Percentiles rank a stretch among this genome's conserved stretches.
These are phyloP conservation scores for Polylopha cassiicola DNA, from an alignment of 2,888 invertebrate genomes.

Conservation along the genomic window DNA sequence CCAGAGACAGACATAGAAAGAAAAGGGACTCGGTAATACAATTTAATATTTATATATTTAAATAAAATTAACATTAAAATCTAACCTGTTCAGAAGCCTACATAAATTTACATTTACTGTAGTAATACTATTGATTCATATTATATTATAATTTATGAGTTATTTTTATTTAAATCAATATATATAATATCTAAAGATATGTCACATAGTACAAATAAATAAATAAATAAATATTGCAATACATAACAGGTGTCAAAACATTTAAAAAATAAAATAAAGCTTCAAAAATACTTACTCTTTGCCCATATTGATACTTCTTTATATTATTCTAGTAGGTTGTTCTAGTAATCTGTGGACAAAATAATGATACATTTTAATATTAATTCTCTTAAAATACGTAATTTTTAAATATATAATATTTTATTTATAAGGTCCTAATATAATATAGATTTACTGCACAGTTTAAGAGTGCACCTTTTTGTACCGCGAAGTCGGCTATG, in stretches of 20 bases:
- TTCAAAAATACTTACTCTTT: conserved; percentile 31
- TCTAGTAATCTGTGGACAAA: conserved; percentile 4
- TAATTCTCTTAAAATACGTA: neutral
- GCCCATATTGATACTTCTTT: conserved; percentile 27
- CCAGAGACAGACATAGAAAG: too few relatives aligned
- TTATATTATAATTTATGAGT: too few relatives aligned
- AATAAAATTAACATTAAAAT: too few relatives aligned
- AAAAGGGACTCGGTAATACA: too few relatives aligned
- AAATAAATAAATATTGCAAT: neutral
- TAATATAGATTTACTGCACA: too few relatives aligned
- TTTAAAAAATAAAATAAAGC: conserved; percentile 9
- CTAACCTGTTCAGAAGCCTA: too few relatives aligned
- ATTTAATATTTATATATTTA: too few relatives aligned
- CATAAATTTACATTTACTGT: too few relatives aligned
- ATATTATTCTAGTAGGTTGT: conserved; percentile 2
- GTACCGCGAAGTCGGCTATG: too few relatives aligned
- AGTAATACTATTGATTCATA: too few relatives aligned
- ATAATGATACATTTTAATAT: neutral
- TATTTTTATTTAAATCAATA: too few relatives aligned
- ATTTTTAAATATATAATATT: neutral
- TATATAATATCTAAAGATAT: conserved; percentile 1
- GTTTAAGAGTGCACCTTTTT: too few relatives aligned
- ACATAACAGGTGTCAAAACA: neutral
- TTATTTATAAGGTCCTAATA: neutral
- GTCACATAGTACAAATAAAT: conserved; percentile 12